These are phyloP conservation scores for Metopia argyrocephala DNA, from an alignment of 2,888 invertebrate species.

Conservation along the genomic window DNA sequence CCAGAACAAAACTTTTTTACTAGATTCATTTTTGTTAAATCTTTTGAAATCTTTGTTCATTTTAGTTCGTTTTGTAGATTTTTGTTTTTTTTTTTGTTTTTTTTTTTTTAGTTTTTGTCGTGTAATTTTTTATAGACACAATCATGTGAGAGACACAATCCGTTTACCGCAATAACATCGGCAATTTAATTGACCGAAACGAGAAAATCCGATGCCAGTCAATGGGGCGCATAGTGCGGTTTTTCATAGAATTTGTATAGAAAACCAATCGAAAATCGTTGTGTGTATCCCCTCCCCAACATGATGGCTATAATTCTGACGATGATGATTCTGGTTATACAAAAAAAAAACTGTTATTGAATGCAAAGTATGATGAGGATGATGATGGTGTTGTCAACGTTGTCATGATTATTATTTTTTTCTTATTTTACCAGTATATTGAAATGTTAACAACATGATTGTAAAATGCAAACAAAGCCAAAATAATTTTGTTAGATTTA, in stretches of 20 bases:
- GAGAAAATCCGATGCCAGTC: constrained; percentile 63
- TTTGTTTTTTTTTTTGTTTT: neutral
- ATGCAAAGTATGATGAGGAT: neutral
- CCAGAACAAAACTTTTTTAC: neutral
- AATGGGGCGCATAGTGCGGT: constrained; percentile 62
- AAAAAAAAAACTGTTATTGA: neutral
- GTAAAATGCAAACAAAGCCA: constrained; percentile 52
- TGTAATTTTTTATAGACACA: constrained; percentile 46
- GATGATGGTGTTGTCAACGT: neutral
- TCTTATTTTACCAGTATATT: neutral
- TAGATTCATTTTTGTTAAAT: constrained; percentile 14
- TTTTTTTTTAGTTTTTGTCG: constrained; percentile 6
- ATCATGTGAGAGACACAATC: constrained; percentile 65
- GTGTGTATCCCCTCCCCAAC: neutral
- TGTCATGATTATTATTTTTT: neutral
- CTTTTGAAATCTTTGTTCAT: constrained; percentile 51
- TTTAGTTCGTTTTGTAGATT: constrained; percentile 20
- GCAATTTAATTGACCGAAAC: constrained; percentile 69
- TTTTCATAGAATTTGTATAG: constrained; percentile 45
- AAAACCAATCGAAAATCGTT: constrained; percentile 29
- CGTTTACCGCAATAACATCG: constrained; percentile 68
- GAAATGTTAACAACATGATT: constrained; percentile 47
- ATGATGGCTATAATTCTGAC: constrained; percentile 32
- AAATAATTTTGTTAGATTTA: constrained; percentile 40
- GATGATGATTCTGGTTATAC: constrained; percentile 6